These are phyloP conservation scores for Drosophila rhopaloa DNA, from an alignment of 1,140 invertebrate genomes.

Conservation along the genomic window DNA sequence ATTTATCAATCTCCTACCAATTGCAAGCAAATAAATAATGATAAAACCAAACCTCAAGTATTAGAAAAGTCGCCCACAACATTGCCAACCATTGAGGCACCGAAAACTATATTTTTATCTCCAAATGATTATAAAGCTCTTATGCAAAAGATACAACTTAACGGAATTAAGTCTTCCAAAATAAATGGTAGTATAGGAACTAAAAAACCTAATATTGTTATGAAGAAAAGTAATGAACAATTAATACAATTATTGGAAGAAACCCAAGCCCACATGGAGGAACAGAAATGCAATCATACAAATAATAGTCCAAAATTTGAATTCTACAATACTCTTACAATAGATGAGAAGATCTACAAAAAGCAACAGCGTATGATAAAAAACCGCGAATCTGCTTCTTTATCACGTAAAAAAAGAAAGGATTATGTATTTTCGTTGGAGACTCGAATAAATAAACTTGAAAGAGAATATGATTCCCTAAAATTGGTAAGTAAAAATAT, in stretches of 20 bases:
- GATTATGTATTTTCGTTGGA: constrained; percentile 94
- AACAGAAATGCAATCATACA: not conserved
- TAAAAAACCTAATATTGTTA: constrained; percentile 74
- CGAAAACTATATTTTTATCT: constrained; percentile 85
- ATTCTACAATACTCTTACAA: constrained; percentile 34
- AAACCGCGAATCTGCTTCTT: constrained; percentile 94
- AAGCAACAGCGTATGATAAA: constrained; percentile 96
- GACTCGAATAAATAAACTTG: constrained; percentile 88
- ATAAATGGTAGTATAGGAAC: constrained; percentile 43
- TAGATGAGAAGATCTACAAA: constrained; percentile 88
- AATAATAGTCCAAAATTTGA: constrained; percentile 17
- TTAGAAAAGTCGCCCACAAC: constrained; percentile 1
- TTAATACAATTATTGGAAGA: too few relatives aligned
- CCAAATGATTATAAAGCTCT: constrained; percentile 85
- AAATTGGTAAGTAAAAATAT: constrained; percentile 87
- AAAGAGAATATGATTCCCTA: constrained; percentile 90
- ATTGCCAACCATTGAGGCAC: constrained; percentile 2
- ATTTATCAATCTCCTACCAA: not conserved
- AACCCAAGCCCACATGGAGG: not conserved
- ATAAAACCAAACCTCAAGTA: not conserved
- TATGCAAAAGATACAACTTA: constrained; percentile 84
- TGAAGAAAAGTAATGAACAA: constrained; percentile 78
- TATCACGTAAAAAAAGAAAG: constrained; percentile 96
- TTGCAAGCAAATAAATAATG: not conserved
- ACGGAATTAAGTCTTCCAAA: constrained; percentile 60